Conservation (phyloP, 2,888 invertebrate genomes). For the Muscina levida region DNA sequence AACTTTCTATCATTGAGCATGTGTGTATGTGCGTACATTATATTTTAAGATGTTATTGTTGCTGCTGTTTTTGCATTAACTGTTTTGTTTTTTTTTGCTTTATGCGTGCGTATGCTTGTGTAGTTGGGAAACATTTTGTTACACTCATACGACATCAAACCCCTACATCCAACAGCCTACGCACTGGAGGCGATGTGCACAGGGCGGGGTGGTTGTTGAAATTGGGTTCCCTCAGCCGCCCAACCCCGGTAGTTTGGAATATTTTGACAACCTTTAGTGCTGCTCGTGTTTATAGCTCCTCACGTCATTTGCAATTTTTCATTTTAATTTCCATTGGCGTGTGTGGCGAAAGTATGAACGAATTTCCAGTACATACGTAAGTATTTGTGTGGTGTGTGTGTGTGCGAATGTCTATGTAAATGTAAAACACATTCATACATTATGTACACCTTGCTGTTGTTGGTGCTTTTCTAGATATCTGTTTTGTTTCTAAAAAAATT, state of each 20-base stretch:
- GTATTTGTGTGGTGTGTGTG: background rate
- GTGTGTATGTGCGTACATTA: constrained; percentile 51
- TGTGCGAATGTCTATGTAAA: constrained; percentile 23
- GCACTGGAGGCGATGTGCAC: constrained; percentile 2
- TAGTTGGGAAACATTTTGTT: constrained; percentile 37
- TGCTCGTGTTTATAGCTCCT: constrained; percentile 57
- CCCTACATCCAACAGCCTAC: constrained; percentile 6
- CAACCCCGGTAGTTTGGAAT: constrained; percentile 54
- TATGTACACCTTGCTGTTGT: constrained; percentile 55
- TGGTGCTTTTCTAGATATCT: constrained; percentile 47
- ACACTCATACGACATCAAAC: constrained; percentile 23
- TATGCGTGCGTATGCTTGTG: no score
- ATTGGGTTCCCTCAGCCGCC: background rate
- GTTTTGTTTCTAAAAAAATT: constrained; percentile 65
- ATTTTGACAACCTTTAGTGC: constrained; percentile 73
- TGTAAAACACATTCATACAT: background rate
- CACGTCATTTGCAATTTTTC: constrained; percentile 78
- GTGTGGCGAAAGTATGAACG: constrained; percentile 58
- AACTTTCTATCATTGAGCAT: constrained; percentile 39
- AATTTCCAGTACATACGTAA: no score
- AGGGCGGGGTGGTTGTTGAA: background rate
- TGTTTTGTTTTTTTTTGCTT: constrained; percentile 49
- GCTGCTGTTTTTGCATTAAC: constrained; percentile 56
- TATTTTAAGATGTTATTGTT: constrained; percentile 50
- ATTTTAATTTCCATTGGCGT: constrained; percentile 79